phyloP scores from a whole-genome alignment of 2,888 invertebrate genomes.

The Torymus aiolomorphi region DNA sequence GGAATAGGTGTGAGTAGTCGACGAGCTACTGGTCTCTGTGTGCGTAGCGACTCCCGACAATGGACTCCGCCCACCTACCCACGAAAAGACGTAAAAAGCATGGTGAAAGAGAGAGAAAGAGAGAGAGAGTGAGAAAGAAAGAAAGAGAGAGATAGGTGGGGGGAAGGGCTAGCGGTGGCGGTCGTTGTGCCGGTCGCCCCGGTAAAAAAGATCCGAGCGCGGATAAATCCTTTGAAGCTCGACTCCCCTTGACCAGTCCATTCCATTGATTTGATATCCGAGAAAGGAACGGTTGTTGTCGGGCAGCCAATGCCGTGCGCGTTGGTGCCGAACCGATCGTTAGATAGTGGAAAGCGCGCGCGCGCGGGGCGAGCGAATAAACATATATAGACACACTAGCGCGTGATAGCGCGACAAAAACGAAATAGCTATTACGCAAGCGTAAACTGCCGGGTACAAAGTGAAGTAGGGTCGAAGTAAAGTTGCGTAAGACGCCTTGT shows the following conservation, averaged over 20 bases:
- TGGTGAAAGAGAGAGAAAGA: neutral
- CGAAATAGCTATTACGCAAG: too few relatives aligned
- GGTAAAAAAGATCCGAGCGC: constrained; percentile 44
- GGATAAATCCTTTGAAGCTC: constrained; percentile 46
- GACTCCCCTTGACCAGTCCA: constrained; percentile 46
- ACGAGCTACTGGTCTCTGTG: too few relatives aligned
- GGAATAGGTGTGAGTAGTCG: too few relatives aligned
- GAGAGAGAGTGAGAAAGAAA: neutral
- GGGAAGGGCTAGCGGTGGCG: neutral
- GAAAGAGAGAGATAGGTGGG: too few relatives aligned
- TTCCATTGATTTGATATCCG: constrained; percentile 54
- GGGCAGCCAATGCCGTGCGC: neutral
- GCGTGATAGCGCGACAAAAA: too few relatives aligned
- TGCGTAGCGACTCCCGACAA: constrained; percentile 4
- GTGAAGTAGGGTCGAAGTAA: too few relatives aligned
- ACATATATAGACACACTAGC: too few relatives aligned
- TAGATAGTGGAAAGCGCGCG: too few relatives aligned
- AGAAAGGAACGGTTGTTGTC: constrained; percentile 47
- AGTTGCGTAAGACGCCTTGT: too few relatives aligned
- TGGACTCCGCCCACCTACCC: neutral
- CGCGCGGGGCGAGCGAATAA: too few relatives aligned
- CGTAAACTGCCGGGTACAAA: too few relatives aligned
- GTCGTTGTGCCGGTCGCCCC: neutral
- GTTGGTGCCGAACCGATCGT: too few relatives aligned
- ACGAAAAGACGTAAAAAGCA: constrained; percentile 12